Evolutionary conservation across 2,888 invertebrate genomes (phyloP).

Genomic region (Hetaerina titia): DNA sequence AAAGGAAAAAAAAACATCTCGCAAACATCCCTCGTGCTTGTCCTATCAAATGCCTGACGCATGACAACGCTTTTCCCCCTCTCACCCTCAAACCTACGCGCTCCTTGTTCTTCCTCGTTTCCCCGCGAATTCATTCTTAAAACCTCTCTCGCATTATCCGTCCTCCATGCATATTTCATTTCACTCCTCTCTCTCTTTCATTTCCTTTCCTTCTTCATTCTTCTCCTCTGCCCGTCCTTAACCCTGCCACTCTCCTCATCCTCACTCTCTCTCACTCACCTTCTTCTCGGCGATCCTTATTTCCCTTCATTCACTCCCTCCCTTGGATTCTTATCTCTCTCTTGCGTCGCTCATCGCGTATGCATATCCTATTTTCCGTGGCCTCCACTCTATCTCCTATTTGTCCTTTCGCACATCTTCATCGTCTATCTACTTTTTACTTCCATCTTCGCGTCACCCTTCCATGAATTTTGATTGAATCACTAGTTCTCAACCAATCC

Average conservation of each 20-base stretch:
- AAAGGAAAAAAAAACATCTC: background rate
- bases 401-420: background rate
- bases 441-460: conserved; percentile 13
- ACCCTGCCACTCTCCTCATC: too few relatives aligned
- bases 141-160: conserved; percentile 18
- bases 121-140: conserved; percentile 46
- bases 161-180: conserved; percentile 51
- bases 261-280: background rate
- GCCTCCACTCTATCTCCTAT: conserved; percentile 39
- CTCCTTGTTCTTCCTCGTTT: background rate
- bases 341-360: conserved; percentile 44
- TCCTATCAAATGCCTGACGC: conserved; percentile 35
- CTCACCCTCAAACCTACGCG: background rate
- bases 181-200: background rate
- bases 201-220: background rate
- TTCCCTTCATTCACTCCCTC: background rate
- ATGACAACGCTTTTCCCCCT: conserved; percentile 3
- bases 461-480: conserved; percentile 50
- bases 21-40: conserved; percentile 20
- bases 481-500: conserved; percentile 4
- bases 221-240: background rate
- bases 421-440: conserved; percentile 13
- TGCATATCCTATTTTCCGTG: conserved; percentile 63
- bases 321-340: background rate
- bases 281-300: background rate